Conservation (phyloP, 1,140 invertebrate genomes). For the Vanessa atalanta region DNA sequence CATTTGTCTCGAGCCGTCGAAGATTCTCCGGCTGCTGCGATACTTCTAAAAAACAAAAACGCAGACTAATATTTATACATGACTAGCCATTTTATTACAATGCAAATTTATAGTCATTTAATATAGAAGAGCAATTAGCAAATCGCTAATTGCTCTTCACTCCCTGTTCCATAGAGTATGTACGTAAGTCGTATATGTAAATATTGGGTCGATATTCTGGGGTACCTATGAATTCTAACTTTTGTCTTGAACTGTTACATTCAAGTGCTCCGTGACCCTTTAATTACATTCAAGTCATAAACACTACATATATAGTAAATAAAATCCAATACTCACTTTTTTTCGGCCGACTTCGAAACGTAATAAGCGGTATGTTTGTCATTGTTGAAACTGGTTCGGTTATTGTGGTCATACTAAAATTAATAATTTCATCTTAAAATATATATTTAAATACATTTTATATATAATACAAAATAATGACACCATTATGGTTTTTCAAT, state of each 20-base stretch:
- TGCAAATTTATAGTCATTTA: too few relatives aligned
- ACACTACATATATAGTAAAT: neutral
- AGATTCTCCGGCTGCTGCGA: constrained; percentile 51
- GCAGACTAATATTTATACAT: constrained; percentile 31
- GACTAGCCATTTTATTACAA: neutral
- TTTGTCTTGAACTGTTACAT: too few relatives aligned
- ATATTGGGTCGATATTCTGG: too few relatives aligned
- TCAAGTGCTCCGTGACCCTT: too few relatives aligned
- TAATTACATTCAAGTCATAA: too few relatives aligned
- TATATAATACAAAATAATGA: neutral
- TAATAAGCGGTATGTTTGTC: constrained; percentile 54
- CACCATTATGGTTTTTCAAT: too few relatives aligned
- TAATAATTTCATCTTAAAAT: neutral
- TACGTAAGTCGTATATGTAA: too few relatives aligned
- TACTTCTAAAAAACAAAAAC: constrained; percentile 57
- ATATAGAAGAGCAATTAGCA: too few relatives aligned
- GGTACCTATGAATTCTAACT: too few relatives aligned
- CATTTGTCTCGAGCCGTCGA: constrained; percentile 43
- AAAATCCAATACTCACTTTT: constrained; percentile 55
- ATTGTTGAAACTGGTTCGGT: constrained; percentile 20
- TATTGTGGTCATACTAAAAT: constrained; percentile 33
- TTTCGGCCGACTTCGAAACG: constrained; percentile 66
- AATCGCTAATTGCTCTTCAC: too few relatives aligned
- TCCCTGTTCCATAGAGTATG: too few relatives aligned
- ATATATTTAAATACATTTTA: constrained; percentile 6